These are phyloP conservation scores for Hanleya hanleyi DNA, from an alignment of 2,888 invertebrate species.

Conservation along the genomic window DNA sequence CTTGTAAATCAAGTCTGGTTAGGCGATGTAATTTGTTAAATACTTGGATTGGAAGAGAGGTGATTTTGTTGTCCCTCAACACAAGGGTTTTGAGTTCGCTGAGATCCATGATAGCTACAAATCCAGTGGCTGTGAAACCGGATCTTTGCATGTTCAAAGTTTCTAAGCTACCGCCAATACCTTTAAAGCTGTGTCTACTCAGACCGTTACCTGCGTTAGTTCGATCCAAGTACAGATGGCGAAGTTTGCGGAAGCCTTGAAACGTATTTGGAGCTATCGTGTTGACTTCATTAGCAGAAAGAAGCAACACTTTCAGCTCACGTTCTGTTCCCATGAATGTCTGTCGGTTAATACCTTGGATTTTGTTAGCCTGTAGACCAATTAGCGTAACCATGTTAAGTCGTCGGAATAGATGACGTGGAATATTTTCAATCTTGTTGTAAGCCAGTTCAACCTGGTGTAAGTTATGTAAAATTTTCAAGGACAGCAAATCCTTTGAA, in stretches of 20 bases:
- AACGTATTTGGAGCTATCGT: slow-evolving; percentile 20
- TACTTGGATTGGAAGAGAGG: slow-evolving; percentile 3
- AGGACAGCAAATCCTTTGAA: slow-evolving; percentile 19
- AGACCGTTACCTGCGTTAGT: slow-evolving; percentile 21
- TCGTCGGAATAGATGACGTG: not conserved
- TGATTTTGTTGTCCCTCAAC: slow-evolving; percentile 22
- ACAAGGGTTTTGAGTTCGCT: slow-evolving; percentile 11
- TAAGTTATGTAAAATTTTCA: slow-evolving; percentile 24
- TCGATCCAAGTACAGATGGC: slow-evolving; percentile 20
- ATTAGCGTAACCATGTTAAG: slow-evolving; percentile 19
- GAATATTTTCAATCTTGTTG: slow-evolving; percentile 22
- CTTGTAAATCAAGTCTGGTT: slow-evolving; percentile 25
- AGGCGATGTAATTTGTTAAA: slow-evolving; percentile 19
- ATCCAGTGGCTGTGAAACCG: slow-evolving; percentile 19
- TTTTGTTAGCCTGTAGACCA: slow-evolving; percentile 27
- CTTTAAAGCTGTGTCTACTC: slow-evolving; percentile 12
- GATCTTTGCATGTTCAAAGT: slow-evolving; percentile 24
- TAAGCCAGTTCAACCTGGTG: slow-evolving; percentile 27
- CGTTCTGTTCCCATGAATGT: slow-evolving; percentile 30
- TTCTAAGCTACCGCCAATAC: slow-evolving; percentile 25
- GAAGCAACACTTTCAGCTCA: slow-evolving; percentile 22
- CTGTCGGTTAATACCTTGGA: slow-evolving; percentile 12
- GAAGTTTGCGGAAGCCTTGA: slow-evolving; percentile 13
- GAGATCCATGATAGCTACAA: slow-evolving; percentile 17
- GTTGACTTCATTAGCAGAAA: slow-evolving; percentile 27